phyloP scores from a whole-genome alignment of 1,140 invertebrate genomes.

The Forficula auricularia region DNA sequence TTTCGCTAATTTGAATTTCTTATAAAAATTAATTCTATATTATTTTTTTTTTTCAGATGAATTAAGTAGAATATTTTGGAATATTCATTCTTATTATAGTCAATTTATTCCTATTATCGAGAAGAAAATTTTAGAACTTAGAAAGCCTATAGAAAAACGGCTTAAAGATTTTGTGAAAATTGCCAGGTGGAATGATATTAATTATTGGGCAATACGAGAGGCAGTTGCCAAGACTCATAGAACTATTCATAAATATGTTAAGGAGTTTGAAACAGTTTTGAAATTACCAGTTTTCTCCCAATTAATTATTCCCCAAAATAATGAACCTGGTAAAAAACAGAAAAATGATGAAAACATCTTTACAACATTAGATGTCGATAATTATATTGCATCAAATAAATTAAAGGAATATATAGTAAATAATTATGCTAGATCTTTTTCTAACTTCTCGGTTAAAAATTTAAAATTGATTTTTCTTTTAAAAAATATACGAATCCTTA shows the following conservation, averaged over 20 bases:
- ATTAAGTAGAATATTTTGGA: constrained; percentile 58
- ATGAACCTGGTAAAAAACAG: background rate
- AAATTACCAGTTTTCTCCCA: constrained; percentile 23
- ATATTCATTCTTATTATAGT: constrained; percentile 67
- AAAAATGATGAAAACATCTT: too few relatives aligned
- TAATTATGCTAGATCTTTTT: too few relatives aligned
- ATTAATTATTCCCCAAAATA: constrained; percentile 11
- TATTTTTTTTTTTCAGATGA: constrained; percentile 25
- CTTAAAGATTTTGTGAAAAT: constrained; percentile 89
- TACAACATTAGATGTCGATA: too few relatives aligned
- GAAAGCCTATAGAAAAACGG: constrained; percentile 74
- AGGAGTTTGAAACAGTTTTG: constrained; percentile 47
- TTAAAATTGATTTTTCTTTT: too few relatives aligned
- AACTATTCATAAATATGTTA: constrained; percentile 68
- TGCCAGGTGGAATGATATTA: constrained; percentile 87
- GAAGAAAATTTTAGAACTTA: constrained; percentile 41
- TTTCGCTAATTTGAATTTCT: background rate
- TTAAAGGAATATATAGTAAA: too few relatives aligned
- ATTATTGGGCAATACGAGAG: constrained; percentile 82
- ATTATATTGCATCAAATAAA: too few relatives aligned
- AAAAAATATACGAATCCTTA: too few relatives aligned
- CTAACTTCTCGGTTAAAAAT: too few relatives aligned
- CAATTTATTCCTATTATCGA: constrained; percentile 54
- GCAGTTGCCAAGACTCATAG: constrained; percentile 74
- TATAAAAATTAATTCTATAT: background rate